Evolutionary conservation across 2,797 vertebrate genomes (phyloP), one percentile per base, ranked within the genome.

Genomic region (Natrix natrix): DNA sequence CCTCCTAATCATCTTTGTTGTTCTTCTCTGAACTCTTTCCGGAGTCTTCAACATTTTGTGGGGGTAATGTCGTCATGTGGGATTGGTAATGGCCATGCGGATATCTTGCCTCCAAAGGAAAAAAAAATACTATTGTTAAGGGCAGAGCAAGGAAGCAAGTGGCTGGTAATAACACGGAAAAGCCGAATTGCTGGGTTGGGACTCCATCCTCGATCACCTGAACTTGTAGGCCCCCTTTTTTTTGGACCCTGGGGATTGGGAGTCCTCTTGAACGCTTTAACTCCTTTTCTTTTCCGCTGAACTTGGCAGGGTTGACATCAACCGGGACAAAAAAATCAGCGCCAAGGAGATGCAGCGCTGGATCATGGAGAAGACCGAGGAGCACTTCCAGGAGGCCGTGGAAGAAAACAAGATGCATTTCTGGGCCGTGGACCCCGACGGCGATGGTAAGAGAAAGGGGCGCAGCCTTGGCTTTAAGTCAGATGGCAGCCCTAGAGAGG

Each of bases 351-450:
- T 99, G 99, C 99, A 99, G 92, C 98, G 97, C 26, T 99, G 99
- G 99, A 99, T 99, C 94, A 99, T 99, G 99, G 98, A 99, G 92
- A 99, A 99, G 96, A 99, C 99, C 0, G 98, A 99, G 0, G 99
- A 99, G 93, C 99, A 99, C 93, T 99, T 99, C 92, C 98, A 99
- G 96, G 99, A 99, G 96, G 99, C 99, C 0, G 97, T 98, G 43
- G 95, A 97, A 28, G 99, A 99, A 96, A 99, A 99, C 96, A 99
- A 98, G 94, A 97, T 98, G 91, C 99, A 99, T 90, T 99, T 99
- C 96, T 96, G 88, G 1, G 98, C 99, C 0, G 99, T 99, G 8
- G 99, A 99, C 95, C 99, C 99, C 0, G 99, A 99, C 17, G 98
- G 98, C 0, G 98, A 99, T 0, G 99, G 99, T 99, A 96, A 97